Evolutionary conservation across 2,888 invertebrate genomes (phyloP).

Genomic region (Drosophila hawaiiensis): DNA sequence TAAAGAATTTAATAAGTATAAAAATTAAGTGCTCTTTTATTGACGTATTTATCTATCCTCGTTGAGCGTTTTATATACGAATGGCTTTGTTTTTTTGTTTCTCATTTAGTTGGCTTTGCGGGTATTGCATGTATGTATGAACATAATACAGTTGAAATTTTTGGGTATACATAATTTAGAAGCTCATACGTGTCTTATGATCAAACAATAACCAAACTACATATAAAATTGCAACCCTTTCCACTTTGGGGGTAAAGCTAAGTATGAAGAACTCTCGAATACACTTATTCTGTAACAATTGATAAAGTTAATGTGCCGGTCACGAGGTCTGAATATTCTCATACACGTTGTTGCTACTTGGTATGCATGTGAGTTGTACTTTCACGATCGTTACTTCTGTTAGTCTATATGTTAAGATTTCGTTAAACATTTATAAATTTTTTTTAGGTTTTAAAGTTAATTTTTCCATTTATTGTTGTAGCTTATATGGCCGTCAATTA

Average conservation of each 20-base stretch:
- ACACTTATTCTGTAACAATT: constrained; percentile 40
- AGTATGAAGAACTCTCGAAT: constrained; percentile 31
- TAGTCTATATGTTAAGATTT: constrained; percentile 78
- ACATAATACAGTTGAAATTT: constrained; percentile 31
- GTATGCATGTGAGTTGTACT: constrained; percentile 55
- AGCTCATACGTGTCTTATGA: constrained; percentile 41
- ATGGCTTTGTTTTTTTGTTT: constrained; percentile 20
- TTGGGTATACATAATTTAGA: constrained; percentile 26
- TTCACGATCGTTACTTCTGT: constrained; percentile 64
- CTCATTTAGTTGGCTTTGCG: constrained; percentile 10
- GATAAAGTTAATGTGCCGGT: constrained; percentile 30
- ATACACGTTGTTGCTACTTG: constrained; percentile 36
- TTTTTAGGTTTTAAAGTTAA: constrained; percentile 76
- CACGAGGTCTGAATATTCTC: constrained; percentile 35
- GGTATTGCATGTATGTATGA: constrained; percentile 14
- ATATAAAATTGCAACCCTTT: constrained; percentile 33
- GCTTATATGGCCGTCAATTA: constrained; percentile 84
- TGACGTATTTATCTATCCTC: constrained; percentile 28
- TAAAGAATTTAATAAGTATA: constrained; percentile 23
- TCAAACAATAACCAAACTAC: constrained; percentile 40
- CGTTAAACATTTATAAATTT: constrained; percentile 78
- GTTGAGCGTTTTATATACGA: constrained; percentile 22
- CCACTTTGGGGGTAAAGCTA: constrained; percentile 20
- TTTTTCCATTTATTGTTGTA: constrained; percentile 82
- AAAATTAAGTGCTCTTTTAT: constrained; percentile 27